Evolutionary conservation across 2,797 vertebrate genomes (phyloP).

Genomic region (Acanthurus leucopareius): DNA sequence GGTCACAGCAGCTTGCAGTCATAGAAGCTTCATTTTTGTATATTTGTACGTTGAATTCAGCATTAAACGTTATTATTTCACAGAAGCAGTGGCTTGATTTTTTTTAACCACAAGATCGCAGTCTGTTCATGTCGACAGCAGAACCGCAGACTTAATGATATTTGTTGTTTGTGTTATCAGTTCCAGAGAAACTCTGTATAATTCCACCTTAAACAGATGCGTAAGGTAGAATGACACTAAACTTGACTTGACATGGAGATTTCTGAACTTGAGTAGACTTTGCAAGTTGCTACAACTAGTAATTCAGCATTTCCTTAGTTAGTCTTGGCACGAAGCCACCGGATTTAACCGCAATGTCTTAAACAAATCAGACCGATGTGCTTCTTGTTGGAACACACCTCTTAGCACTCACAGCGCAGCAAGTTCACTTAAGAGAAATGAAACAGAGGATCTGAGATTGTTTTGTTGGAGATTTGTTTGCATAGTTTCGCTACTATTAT

Average conservation of each 20-base stretch:
- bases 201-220: no score
- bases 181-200: no score
- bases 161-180: no score
- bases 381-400: conserved; percentile 2
- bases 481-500: neutral
- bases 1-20: neutral
- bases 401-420: neutral
- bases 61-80: no score
- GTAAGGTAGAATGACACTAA: no score
- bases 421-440: neutral
- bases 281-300: neutral
- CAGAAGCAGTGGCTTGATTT: no score
- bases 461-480: neutral
- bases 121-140: no score
- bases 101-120: no score
- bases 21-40: no score
- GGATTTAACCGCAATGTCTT: neutral
- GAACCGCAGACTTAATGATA: no score
- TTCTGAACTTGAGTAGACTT: neutral
- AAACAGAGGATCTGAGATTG: neutral
- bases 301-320: neutral
- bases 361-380: neutral
- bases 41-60: no score
- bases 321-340: conserved; percentile 18
- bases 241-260: neutral